Percentiles rank a stretch among this genome's conserved stretches.
These are phyloP conservation scores for Clunio marinus DNA, from an alignment of 2,888 invertebrate genomes.

Conservation along the genomic window DNA sequence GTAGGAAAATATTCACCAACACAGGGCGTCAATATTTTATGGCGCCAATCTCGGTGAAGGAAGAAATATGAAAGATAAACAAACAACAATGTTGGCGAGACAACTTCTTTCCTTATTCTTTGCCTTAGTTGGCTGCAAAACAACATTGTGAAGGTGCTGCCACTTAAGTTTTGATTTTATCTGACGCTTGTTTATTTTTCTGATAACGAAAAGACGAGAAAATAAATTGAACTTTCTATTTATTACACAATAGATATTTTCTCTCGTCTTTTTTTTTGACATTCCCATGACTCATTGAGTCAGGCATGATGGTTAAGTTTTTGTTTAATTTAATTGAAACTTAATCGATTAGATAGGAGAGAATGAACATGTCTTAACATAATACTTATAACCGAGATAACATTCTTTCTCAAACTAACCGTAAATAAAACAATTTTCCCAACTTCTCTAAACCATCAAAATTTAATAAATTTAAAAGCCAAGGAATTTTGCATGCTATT, in stretches of 20 bases:
- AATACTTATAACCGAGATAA: too few relatives aligned
- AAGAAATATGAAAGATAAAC: constrained; percentile 33
- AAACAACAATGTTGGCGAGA: constrained; percentile 34
- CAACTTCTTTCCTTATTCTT: constrained; percentile 13
- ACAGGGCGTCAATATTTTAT: constrained; percentile 36
- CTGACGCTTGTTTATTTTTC: constrained; percentile 14
- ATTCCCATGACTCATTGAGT: too few relatives aligned
- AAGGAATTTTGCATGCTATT: background rate
- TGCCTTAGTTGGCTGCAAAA: background rate
- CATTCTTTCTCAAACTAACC: too few relatives aligned
- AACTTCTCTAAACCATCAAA: too few relatives aligned
- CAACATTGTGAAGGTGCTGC: constrained; percentile 5
- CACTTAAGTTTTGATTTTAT: constrained; percentile 15
- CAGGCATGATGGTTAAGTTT: too few relatives aligned
- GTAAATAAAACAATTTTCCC: background rate
- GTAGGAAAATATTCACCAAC: background rate
- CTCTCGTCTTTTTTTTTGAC: background rate
- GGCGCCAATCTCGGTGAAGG: constrained; percentile 34
- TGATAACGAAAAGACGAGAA: background rate
- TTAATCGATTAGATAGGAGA: too few relatives aligned
- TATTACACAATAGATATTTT: background rate
- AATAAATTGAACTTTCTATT: background rate
- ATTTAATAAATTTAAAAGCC: constrained; percentile 3
- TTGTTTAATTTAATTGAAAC: too few relatives aligned
- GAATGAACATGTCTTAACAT: too few relatives aligned